Base-by-base conservation (phyloP, 1,140 invertebrate species). In the Chlorops oryzae region DNA sequence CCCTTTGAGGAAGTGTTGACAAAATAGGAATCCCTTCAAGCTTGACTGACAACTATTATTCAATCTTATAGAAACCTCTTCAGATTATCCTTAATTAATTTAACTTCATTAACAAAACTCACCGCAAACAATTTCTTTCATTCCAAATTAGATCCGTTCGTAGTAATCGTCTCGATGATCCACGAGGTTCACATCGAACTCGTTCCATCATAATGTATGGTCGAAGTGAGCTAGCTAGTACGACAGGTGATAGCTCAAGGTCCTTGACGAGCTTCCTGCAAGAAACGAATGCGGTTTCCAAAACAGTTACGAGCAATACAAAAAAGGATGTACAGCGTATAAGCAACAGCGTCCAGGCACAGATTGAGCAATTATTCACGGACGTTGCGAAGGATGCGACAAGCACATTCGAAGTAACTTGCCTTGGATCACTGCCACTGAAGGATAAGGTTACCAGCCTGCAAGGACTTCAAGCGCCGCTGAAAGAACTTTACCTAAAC, bases 291-390 rank as follows among this genome's bases (percentile, higher is more conserved):
- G 20, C 15, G 5, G 22, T n/a, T 25, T 51, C 47, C 32, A 58
- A 68, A 23, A 58, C 59, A 13, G 58, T 63, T 34, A 59, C 62
- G 45, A 59, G 64, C 50, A 60, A 58, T 52, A 60, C 68, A 39
- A 65, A 71, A 47, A 63, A 64, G 43, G 65, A 71, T 53, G 65
- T 65, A 39, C 55, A 65, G 48, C 58, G 61, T 40, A 78, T 79
- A 18, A 81, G 84, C 59, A 88, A 88, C 58, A 85, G 81, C 15
- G 87, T 90, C 4, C 88, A 92, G 66, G 86, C 85, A 9, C 80
- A 85, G 51, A 91, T 92, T 61, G 87, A 90, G 65, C 82, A 85
- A 58, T 87, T 92, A 80, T 90, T 92, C 62, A 83, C 82, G 18
- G 88, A 90, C 50, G 84, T 88, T 59, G 82, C 86, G 10, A 81